phyloP scores from a whole-genome alignment of 2,113 vertebrate species.

The Pterophyllum scalare region DNA sequence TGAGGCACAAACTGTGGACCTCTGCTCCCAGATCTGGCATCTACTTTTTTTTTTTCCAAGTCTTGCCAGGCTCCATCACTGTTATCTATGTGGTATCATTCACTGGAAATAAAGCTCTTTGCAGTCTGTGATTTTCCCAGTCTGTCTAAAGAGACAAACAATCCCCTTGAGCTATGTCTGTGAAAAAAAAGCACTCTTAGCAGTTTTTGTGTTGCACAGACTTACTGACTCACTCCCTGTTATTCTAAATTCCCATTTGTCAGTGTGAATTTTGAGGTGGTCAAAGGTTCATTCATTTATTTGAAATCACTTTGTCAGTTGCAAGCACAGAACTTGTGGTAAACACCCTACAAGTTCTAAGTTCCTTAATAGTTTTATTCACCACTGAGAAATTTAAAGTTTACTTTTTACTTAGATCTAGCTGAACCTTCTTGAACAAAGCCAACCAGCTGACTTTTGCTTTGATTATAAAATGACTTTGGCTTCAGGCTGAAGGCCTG shows the following conservation, averaged over 20 bases:
- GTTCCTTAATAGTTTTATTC: slow-evolving; percentile 1
- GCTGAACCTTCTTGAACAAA: background rate
- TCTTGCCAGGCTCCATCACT: slow-evolving; percentile 1
- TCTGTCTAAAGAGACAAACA: slow-evolving; percentile 1
- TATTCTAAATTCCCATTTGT: background rate
- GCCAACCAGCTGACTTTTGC: background rate
- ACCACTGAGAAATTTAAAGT: background rate
- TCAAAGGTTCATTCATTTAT: slow-evolving; percentile 19
- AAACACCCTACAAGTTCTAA: background rate
- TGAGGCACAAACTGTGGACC: background rate
- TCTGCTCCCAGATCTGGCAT: slow-evolving; percentile 18
- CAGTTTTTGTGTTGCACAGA: background rate
- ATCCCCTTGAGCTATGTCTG: background rate
- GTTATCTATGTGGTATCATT: slow-evolving; percentile 12
- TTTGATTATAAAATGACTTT: background rate
- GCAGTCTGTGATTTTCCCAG: background rate
- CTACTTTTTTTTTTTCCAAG: slow-evolving; percentile 3
- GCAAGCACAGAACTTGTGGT: background rate
- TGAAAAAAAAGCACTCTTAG: background rate
- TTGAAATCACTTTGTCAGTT: background rate
- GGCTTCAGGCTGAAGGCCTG: background rate
- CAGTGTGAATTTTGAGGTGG: background rate
- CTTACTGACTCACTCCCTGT: background rate
- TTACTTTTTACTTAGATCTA: background rate
- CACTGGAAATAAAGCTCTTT: slow-evolving; percentile 4